A percentile compares a stretch with the other conserved stretches of the same genome.
phyloP scores from a whole-genome alignment of 1,140 invertebrate species.

The Zeugodacus cucurbitae region DNA sequence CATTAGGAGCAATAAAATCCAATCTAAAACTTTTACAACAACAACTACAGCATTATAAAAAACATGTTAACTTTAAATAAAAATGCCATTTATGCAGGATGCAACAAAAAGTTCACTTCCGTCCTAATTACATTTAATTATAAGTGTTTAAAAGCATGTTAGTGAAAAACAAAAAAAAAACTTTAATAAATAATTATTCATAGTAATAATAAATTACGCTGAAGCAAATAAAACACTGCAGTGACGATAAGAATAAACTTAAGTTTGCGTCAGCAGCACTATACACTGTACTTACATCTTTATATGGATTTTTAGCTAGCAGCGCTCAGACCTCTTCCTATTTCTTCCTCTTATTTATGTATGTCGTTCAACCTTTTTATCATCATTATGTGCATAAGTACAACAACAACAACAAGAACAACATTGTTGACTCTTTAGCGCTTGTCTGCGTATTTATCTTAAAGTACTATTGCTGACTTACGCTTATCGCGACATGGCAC shows the following conservation, averaged over 20 bases:
- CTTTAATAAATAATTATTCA: background rate
- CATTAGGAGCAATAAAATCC: no score
- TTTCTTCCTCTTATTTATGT: background rate
- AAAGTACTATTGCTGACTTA: background rate
- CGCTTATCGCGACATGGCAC: background rate
- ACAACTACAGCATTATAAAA: no score
- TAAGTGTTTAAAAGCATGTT: background rate
- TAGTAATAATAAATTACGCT: background rate
- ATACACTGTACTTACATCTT: no score
- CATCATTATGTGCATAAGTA: background rate
- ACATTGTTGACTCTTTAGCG: background rate
- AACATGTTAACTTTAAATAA: no score
- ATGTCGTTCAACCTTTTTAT: background rate
- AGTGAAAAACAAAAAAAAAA: background rate
- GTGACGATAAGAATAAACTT: background rate
- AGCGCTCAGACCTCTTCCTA: background rate
- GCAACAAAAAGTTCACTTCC: background rate
- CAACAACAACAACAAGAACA: no score
- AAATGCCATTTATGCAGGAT: no score
- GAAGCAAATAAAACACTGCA: background rate
- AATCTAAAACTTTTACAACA: no score
- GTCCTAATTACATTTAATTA: background rate
- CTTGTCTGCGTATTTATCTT: background rate
- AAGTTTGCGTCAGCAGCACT: background rate
- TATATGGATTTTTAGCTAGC: no score